A percentile compares a stretch with the other conserved stretches of the same genome.
phyloP scores from a whole-genome alignment of 92 coral and sea anemone species.

The Isaurus tuberculatus region DNA sequence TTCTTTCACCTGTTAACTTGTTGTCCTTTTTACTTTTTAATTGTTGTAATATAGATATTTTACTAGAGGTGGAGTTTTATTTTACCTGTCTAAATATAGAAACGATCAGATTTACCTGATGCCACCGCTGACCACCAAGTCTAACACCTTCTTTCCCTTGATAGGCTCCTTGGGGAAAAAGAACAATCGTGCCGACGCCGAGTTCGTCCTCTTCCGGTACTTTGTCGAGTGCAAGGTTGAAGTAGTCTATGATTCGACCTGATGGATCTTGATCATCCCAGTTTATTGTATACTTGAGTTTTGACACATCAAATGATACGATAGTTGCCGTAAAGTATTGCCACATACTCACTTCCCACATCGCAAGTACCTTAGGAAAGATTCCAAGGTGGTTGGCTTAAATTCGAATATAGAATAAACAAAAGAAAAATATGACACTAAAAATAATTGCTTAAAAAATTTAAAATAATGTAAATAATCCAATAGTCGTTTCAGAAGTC shows the following conservation, averaged over 20 bases:
- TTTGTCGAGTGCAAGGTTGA: conserved; percentile 87
- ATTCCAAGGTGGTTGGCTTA: background rate
- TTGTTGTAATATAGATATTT: no score
- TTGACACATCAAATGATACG: conserved; percentile 67
- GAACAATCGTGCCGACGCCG: conserved; percentile 83
- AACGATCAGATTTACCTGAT: conserved; percentile 63
- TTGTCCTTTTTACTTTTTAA: no score
- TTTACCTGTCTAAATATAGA: background rate
- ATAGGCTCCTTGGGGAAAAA: conserved; percentile 91
- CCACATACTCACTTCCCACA: conserved; percentile 88
- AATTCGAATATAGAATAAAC: no score
- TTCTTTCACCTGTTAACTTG: no score
- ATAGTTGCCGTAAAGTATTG: conserved; percentile 94
- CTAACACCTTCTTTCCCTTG: conserved; percentile 84
- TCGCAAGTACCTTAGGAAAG: conserved; percentile 73
- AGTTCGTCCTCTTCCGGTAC: conserved; percentile 91
- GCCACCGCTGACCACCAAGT: conserved; percentile 89
- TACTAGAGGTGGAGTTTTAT: background rate
- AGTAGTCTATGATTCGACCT: conserved; percentile 85
- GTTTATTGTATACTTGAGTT: conserved; percentile 73
- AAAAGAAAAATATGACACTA: no score
- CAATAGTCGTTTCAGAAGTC: no score
- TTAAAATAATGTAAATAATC: no score
- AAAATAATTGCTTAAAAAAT: no score
- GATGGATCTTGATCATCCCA: conserved; percentile 97